Conservation (phyloP, 2,888 invertebrate genomes). For the Octonoba sinensis region DNA sequence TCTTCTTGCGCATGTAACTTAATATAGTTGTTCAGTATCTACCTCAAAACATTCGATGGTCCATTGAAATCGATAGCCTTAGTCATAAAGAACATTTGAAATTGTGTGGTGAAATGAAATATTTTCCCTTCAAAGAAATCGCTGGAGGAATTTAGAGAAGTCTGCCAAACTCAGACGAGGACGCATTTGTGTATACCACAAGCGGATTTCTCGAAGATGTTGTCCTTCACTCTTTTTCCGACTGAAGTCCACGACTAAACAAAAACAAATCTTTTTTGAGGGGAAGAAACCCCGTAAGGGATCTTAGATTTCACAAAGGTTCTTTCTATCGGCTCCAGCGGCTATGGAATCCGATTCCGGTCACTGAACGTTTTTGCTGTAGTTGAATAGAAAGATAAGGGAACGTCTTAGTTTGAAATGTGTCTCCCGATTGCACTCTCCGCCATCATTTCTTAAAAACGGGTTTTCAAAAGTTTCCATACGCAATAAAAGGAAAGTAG, state of each 20-base stretch:
- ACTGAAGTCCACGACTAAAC: conserved; percentile 29
- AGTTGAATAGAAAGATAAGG: conserved; percentile 41
- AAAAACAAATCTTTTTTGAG: conserved; percentile 43
- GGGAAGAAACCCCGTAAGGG: conserved; percentile 1
- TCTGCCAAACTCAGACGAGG: conserved; percentile 1
- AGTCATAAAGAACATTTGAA: no score
- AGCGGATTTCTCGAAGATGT: conserved; percentile 18
- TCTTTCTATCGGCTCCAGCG: conserved; percentile 40
- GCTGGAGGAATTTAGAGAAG: no score
- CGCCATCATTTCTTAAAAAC: conserved; percentile 23
- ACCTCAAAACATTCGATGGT: no score
- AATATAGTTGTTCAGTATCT: no score
- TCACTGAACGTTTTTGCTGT: conserved; percentile 40
- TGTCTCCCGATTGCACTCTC: conserved; percentile 27
- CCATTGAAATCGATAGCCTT: no score
- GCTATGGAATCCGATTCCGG: conserved; percentile 52
- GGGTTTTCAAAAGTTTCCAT: conserved; percentile 13
- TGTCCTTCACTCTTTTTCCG: conserved; percentile 22
- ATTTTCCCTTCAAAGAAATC: no score
- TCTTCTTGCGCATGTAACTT: no score
- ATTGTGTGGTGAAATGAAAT: no score
- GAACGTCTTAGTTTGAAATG: conserved; percentile 45
- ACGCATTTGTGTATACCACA: conserved; percentile 6
- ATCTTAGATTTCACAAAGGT: conserved; percentile 17
- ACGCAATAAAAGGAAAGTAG: no score